These are phyloP conservation scores for Cyrtorhinus lividipennis DNA, from an alignment of 1,140 invertebrate genomes.

Conservation along the genomic window DNA sequence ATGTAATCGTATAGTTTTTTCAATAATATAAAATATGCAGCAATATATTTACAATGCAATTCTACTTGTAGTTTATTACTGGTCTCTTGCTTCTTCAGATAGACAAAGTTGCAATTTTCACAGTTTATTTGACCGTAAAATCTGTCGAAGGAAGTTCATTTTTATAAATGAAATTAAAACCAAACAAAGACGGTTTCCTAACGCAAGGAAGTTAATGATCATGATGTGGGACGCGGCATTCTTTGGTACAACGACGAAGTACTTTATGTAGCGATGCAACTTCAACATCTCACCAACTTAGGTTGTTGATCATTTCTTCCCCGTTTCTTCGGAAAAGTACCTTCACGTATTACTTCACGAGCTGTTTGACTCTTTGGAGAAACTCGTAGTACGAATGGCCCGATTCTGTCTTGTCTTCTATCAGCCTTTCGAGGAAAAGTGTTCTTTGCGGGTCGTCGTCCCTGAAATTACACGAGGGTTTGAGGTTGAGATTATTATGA, in stretches of 20 bases:
- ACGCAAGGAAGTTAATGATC: not conserved
- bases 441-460: conserved; percentile 75
- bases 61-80: not conserved
- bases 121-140: not conserved
- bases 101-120: not conserved
- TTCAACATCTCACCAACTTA: not conserved
- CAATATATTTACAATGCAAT: not conserved
- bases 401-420: conserved; percentile 88
- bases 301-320: not conserved
- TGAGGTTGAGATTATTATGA: not conserved
- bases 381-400: conserved; percentile 96
- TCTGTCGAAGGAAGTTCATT: too few species aligned
- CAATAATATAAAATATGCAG: not conserved
- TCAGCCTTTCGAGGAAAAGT: conserved; percentile 72
- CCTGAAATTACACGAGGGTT: conserved; percentile 34
- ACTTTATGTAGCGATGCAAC: not conserved
- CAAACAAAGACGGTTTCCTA: not conserved
- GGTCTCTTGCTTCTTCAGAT: not conserved
- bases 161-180: not conserved
- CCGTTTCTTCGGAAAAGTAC: too few species aligned
- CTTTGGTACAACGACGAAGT: not conserved
- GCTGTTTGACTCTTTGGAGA: conserved; percentile 84
- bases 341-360: conserved; percentile 56
- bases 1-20: not conserved
- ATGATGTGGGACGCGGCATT: not conserved